Conservation (phyloP, 2,113 vertebrate species). For the Cephalopterus ornatus region DNA sequence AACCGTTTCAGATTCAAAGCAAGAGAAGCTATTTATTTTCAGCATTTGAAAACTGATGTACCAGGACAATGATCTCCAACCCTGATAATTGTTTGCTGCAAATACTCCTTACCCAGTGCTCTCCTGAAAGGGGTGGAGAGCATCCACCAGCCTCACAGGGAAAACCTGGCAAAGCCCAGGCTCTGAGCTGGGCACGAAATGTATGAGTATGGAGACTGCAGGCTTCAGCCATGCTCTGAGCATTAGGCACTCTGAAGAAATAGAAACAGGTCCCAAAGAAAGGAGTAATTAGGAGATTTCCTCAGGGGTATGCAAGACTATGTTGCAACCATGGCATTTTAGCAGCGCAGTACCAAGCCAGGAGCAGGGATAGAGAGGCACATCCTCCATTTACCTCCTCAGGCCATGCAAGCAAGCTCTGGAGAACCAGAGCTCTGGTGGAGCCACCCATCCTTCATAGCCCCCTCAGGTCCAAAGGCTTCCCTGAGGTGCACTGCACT, state of each 20-base stretch:
- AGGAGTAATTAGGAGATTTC: not conserved
- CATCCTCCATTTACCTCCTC: not conserved
- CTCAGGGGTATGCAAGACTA: not conserved
- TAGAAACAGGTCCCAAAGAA: not conserved
- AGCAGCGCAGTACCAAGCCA: not conserved
- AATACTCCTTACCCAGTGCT: not conserved
- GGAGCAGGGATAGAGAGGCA: not conserved
- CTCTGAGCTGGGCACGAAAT: not conserved
- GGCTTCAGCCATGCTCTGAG: not conserved
- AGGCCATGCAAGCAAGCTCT: not conserved
- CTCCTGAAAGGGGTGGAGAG: not conserved
- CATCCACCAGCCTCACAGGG: not conserved
- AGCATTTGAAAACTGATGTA: not conserved
- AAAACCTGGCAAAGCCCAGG: not conserved
- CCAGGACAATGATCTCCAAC: not conserved
- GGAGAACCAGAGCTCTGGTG: not conserved
- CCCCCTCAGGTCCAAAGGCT: not conserved
- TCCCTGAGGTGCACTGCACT: not conserved
- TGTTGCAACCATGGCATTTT: not conserved
- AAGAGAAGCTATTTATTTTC: conserved; percentile 11
- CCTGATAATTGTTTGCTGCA: not conserved
- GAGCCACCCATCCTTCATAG: not conserved
- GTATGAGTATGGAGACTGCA: not conserved
- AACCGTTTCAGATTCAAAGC: not conserved
- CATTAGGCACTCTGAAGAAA: not conserved